phyloP scores from a whole-genome alignment of 2,888 invertebrate species.

The Amphipyra berbera region DNA sequence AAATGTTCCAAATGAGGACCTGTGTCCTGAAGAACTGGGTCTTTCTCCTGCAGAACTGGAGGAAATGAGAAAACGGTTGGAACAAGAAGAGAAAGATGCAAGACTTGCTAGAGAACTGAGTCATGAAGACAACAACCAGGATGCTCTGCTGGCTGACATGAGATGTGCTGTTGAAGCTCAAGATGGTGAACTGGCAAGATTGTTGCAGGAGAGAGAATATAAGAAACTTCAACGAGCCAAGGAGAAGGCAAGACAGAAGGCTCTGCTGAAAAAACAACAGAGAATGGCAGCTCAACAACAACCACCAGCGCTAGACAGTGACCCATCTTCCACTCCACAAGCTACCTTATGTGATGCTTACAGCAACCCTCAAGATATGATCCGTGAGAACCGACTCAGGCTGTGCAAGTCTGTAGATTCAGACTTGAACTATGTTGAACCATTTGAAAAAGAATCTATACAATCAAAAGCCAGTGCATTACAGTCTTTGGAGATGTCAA shows the following conservation, averaged over 20 bases:
- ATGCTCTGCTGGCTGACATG: slow-evolving; percentile 83
- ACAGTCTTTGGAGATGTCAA: slow-evolving; percentile 81
- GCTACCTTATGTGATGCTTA: slow-evolving; percentile 85
- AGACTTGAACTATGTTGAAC: slow-evolving; percentile 86
- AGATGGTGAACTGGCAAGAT: slow-evolving; percentile 82
- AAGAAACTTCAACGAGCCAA: slow-evolving; percentile 86
- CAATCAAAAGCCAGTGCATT: slow-evolving; percentile 86
- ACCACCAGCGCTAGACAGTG: slow-evolving; percentile 46
- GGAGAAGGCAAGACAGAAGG: slow-evolving; percentile 85
- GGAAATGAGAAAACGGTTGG: slow-evolving; percentile 80
- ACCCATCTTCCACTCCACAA: slow-evolving; percentile 60
- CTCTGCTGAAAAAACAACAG: slow-evolving; percentile 84
- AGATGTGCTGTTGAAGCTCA: slow-evolving; percentile 87
- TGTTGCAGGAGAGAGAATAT: slow-evolving; percentile 85
- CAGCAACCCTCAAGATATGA: slow-evolving; percentile 84
- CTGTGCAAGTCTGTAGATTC: slow-evolving; percentile 86
- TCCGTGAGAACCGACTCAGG: slow-evolving; percentile 79
- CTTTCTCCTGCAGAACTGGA: slow-evolving; percentile 80
- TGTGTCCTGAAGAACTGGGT: slow-evolving; percentile 81
- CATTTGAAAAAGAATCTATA: slow-evolving; percentile 86
- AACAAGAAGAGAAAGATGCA: slow-evolving; percentile 85
- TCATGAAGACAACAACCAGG: slow-evolving; percentile 78
- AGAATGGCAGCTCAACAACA: slow-evolving; percentile 74
- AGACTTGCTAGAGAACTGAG: slow-evolving; percentile 81
- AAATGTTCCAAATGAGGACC: slow-evolving; percentile 54